These are phyloP conservation scores for Larimichthys crocea DNA, from an alignment of 2,113 vertebrate genomes.

Conservation along the genomic window DNA sequence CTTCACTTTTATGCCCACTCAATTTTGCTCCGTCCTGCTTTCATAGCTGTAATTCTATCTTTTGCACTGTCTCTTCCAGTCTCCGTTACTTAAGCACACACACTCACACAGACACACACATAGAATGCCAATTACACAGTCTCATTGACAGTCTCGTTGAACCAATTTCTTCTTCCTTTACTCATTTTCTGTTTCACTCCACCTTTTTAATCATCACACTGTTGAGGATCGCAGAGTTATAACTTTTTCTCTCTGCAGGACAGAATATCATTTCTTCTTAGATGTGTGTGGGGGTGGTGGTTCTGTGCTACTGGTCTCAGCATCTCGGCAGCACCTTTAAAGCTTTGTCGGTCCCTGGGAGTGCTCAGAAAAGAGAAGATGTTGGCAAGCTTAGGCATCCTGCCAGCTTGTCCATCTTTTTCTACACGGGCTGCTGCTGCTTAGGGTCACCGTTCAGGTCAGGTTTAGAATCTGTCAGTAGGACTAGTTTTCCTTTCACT, in stretches of 20 bases:
- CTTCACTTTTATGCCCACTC: conserved; percentile 27
- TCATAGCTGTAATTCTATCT: conserved; percentile 26
- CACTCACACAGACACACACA: not conserved
- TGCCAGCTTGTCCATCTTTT: conserved; percentile 76
- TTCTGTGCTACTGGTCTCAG: conserved; percentile 59
- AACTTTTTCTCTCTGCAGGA: conserved; percentile 55
- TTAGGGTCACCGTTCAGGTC: conserved; percentile 75
- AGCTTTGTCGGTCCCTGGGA: conserved; percentile 62
- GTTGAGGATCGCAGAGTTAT: conserved; percentile 49
- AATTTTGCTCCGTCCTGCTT: conserved; percentile 38
- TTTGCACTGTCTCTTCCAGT: conserved; percentile 4
- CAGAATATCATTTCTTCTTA: conserved; percentile 49
- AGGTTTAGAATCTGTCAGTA: conserved; percentile 73
- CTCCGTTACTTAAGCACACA: conserved; percentile 22
- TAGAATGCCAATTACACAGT: conserved; percentile 12
- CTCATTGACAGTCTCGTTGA: conserved; percentile 35
- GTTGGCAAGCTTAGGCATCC: conserved; percentile 67
- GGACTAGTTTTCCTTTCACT: conserved; percentile 68
- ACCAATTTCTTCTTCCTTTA: conserved; percentile 28
- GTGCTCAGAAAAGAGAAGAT: conserved; percentile 63
- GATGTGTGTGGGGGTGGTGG: conserved; percentile 55
- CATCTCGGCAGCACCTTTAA: conserved; percentile 70
- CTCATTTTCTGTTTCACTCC: conserved; percentile 49
- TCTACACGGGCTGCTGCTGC: conserved; percentile 69
- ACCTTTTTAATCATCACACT: conserved; percentile 61